Percentiles rank a stretch among this genome's conserved stretches.
Evolutionary conservation across 1,140 invertebrate species (phyloP).

Genomic region (Thalassaphorura encarpata): DNA sequence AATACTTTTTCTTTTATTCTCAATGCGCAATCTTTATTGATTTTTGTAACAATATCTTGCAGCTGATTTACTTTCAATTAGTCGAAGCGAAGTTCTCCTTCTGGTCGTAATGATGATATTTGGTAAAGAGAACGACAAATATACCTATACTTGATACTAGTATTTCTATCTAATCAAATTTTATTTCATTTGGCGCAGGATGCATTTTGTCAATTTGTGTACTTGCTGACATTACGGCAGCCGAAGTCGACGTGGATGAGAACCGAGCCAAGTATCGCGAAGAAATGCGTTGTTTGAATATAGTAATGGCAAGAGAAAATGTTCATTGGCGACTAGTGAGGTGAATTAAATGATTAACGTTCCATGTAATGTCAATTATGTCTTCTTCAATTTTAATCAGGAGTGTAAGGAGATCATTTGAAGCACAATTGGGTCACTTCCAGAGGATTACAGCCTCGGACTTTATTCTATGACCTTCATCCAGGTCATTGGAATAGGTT

Average conservation of each 20-base stretch:
- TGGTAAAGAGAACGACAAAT: not conserved
- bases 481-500: not conserved
- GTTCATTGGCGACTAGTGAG: constrained; percentile 9
- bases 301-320: constrained; percentile 15
- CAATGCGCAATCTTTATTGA: constrained; percentile 9
- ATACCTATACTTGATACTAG: not conserved
- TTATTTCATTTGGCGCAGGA: constrained; percentile 6
- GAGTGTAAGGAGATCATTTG: constrained; percentile 12
- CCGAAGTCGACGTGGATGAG: constrained; percentile 27
- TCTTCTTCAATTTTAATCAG: not conserved
- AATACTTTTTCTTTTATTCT: constrained; percentile 15
- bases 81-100: not conserved
- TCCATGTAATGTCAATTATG: not conserved
- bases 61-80: not conserved
- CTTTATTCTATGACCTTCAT: constrained; percentile 23
- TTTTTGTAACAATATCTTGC: constrained; percentile 19
- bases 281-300: not conserved
- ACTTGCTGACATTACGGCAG: constrained; percentile 26
- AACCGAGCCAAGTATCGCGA: constrained; percentile 19
- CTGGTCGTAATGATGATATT: not conserved
- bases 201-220: constrained; percentile 23
- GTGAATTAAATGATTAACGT: not conserved
- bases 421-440: constrained; percentile 13
- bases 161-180: not conserved
- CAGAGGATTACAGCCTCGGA: constrained; percentile 19